phyloP scores from a whole-genome alignment of 2,797 vertebrate species.

The Zenarchopterus dispar region DNA sequence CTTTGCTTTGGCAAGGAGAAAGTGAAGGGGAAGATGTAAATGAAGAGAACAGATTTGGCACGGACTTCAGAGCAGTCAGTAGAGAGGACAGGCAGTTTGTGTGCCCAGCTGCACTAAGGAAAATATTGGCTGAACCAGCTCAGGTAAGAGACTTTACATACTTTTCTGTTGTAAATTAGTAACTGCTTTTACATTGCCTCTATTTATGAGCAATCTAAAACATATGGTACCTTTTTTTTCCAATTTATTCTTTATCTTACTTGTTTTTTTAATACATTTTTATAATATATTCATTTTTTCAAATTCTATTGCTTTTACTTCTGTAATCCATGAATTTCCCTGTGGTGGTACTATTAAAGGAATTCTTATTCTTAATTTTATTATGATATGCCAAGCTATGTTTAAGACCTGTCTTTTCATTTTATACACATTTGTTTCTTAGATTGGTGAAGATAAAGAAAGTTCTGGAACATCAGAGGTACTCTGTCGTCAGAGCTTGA shows the following conservation, averaged over 20 bases:
- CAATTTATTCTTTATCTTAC: no score
- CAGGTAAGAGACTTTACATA: conserved; percentile 59
- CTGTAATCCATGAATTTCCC: no score
- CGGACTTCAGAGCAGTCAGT: conserved; percentile 43
- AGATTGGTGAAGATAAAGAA: conserved; percentile 58
- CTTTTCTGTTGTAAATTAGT: neutral
- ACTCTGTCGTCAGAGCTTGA: conserved; percentile 85
- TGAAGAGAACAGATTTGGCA: conserved; percentile 16
- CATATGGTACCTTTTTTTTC: no score
- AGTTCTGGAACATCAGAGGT: conserved; percentile 63
- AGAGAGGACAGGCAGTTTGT: conserved; percentile 64
- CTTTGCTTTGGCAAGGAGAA: conserved; percentile 41
- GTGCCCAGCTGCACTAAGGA: conserved; percentile 64
- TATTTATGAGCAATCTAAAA: no score
- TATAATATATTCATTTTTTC: no score
- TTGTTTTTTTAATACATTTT: no score
- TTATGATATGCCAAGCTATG: neutral
- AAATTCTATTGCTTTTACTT: no score
- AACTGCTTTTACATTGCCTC: no score
- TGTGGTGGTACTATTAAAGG: no score
- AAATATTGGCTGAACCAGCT: conserved; percentile 53
- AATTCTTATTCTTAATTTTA: no score
- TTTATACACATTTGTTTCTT: neutral
- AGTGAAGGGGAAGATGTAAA: conserved; percentile 39
- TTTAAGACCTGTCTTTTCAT: neutral